Conservation (phyloP, 2,113 vertebrate genomes). For the Sisor rabdophorus region DNA sequence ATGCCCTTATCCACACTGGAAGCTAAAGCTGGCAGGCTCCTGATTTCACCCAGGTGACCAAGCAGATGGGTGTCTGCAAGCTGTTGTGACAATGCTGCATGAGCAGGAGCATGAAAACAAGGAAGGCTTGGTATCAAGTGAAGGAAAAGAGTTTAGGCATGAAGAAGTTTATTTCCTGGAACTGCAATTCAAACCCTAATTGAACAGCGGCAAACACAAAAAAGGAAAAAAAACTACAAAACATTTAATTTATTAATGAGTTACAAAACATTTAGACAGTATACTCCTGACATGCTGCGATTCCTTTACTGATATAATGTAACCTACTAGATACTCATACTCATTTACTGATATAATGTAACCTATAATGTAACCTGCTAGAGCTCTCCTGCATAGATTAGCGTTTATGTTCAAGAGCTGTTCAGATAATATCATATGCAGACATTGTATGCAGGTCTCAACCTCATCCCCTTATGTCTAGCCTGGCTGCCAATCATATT, state of each 20-base stretch:
- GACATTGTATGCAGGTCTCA: not conserved
- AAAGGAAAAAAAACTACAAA: not conserved
- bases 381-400: not conserved
- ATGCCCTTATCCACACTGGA: constrained; percentile 15
- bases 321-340: no score
- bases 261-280: not conserved
- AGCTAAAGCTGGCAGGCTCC: constrained; percentile 25
- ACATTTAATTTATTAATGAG: not conserved
- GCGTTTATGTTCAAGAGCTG: not conserved
- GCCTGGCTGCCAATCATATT: constrained; percentile 8
- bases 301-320: not conserved
- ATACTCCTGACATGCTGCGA: not conserved
- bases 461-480: not conserved
- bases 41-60: constrained; percentile 28
- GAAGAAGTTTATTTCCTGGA: not conserved
- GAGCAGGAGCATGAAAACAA: constrained; percentile 20
- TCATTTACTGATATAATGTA: not conserved
- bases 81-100: constrained; percentile 22
- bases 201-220: not conserved
- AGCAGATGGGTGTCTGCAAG: constrained; percentile 25
- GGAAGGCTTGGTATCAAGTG: not conserved
- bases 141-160: not conserved
- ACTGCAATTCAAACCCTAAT: not conserved
- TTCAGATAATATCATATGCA: constrained; percentile 4
- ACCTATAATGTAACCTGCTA: not conserved